Evolutionary conservation across 2,113 vertebrate species (phyloP).

Genomic region (Rhipidura dahli): DNA sequence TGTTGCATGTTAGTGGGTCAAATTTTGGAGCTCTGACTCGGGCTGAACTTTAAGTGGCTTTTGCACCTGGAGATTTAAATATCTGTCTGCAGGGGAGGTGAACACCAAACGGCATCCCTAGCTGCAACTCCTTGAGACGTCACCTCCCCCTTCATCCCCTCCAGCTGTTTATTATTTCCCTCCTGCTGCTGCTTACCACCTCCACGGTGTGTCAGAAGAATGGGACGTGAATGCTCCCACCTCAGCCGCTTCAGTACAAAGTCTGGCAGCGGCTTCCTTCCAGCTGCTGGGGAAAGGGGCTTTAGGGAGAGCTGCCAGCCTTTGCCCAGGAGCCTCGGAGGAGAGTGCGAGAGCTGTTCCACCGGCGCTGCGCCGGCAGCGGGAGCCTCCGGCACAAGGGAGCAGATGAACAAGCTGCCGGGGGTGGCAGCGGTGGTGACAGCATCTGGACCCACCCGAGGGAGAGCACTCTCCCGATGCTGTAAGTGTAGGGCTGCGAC

Average conservation of each 20-base stretch:
- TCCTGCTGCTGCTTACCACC: background rate
- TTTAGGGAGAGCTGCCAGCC: constrained; percentile 12
- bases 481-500: constrained; percentile 28
- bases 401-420: constrained; percentile 18
- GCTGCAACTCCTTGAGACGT: background rate
- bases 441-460: constrained; percentile 50
- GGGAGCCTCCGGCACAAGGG: constrained; percentile 31
- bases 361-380: background rate
- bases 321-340: constrained; percentile 33
- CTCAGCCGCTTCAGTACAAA: background rate
- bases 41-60: constrained; percentile 55
- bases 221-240: background rate
- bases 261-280: background rate
- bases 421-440: constrained; percentile 27
- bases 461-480: background rate
- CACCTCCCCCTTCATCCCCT: constrained; percentile 27
- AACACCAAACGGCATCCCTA: constrained; percentile 11
- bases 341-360: constrained; percentile 16
- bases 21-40: constrained; percentile 21
- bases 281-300: background rate
- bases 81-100: constrained; percentile 37
- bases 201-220: constrained; percentile 38
- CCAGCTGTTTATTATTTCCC: constrained; percentile 41
- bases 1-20: background rate
- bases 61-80: constrained; percentile 56